phyloP scores from a whole-genome alignment of 2,113 vertebrate species.

The Saimiri boliviensis region DNA sequence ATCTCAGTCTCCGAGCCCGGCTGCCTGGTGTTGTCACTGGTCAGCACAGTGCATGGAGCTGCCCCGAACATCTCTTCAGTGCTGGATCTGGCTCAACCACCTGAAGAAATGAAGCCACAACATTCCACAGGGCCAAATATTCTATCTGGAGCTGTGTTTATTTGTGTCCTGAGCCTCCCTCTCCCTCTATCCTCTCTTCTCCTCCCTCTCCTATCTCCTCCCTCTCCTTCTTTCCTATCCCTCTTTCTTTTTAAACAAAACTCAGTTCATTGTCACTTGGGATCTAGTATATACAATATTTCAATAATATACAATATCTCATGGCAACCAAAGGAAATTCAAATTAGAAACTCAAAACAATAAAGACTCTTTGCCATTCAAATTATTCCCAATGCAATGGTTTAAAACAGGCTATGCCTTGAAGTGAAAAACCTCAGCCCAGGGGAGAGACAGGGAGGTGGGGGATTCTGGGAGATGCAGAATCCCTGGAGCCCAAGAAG shows the following conservation, averaged over 20 bases:
- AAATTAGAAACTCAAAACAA: constrained; percentile 8
- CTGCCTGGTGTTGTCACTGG: accelerated
- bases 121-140: background rate
- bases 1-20: background rate
- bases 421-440: background rate
- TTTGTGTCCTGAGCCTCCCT: background rate
- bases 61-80: accelerated
- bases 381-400: background rate
- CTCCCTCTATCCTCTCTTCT: too few species aligned
- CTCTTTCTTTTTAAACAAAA: background rate
- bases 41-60: background rate
- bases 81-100: background rate
- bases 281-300: background rate
- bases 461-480: background rate
- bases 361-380: background rate
- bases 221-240: too few species aligned
- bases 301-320: background rate
- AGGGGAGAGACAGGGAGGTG: background rate
- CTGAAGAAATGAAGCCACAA: background rate
- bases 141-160: background rate
- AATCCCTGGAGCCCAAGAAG: background rate
- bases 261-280: background rate
- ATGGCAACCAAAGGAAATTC: background rate
- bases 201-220: too few species aligned
- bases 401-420: background rate